Conservation (phyloP, 2,113 vertebrate genomes). For the Indicator maculatus region DNA sequence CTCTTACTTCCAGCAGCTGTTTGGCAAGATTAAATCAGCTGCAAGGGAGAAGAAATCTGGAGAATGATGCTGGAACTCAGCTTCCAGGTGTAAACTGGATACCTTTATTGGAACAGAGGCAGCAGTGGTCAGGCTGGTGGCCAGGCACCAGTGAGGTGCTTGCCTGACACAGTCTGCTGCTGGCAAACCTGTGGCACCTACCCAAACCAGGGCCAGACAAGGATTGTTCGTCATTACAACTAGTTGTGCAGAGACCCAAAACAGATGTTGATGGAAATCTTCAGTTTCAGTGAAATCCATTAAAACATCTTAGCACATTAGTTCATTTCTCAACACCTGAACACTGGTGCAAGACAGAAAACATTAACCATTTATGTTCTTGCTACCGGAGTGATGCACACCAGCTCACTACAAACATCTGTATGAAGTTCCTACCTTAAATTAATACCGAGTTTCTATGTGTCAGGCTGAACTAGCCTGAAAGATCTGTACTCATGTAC, state of each 20-base stretch:
- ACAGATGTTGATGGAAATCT: neutral
- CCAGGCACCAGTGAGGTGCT: no score
- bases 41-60: neutral
- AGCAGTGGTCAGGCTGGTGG: neutral
- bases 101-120: neutral
- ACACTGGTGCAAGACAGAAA: neutral
- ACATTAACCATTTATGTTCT: neutral
- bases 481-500: neutral
- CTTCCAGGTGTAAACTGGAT: fast-evolving
- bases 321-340: neutral
- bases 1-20: constrained; percentile 26
- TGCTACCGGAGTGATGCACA: neutral
- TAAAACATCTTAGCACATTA: neutral
- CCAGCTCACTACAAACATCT: fast-evolving
- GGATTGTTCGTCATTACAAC: fast-evolving
- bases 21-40: neutral
- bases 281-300: fast-evolving
- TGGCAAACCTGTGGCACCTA: fast-evolving
- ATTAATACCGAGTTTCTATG: neutral
- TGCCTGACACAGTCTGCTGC: no score
- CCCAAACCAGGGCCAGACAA: fast-evolving
- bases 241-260: neutral
- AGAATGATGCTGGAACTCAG: fast-evolving
- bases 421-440: neutral
- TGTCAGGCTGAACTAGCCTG: fast-evolving